These are phyloP conservation scores for Nasalis larvatus DNA, from an alignment of 2,113 vertebrate genomes.

Conservation along the genomic window DNA sequence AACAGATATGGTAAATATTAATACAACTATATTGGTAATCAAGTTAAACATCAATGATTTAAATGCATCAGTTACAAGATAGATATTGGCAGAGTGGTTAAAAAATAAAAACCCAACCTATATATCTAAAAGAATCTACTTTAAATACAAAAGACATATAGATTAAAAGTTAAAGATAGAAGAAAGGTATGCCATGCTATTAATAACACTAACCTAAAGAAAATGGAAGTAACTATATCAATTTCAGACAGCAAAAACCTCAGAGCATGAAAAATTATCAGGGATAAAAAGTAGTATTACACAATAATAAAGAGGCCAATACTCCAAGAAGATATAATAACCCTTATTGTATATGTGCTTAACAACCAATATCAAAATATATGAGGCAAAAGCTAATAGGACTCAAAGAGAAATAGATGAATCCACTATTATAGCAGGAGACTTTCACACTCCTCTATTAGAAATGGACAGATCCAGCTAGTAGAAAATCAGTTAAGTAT, in stretches of 20 bases:
- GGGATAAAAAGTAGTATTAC: not conserved
- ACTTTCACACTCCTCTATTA: not conserved
- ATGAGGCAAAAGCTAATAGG: not conserved
- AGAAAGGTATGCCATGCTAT: not conserved
- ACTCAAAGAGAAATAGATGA: not conserved
- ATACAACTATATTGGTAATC: not conserved
- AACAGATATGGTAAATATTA: not conserved
- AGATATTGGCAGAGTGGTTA: not conserved
- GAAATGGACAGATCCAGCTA: not conserved
- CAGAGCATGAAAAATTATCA: not conserved
- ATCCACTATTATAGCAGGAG: not conserved
- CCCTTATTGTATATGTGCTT: not conserved
- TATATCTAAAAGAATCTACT: not conserved
- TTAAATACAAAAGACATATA: not conserved
- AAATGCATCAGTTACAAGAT: not conserved
- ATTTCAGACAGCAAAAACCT: not conserved
- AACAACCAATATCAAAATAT: not conserved
- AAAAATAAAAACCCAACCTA: not conserved
- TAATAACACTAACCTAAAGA: not conserved
- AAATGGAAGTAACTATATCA: not conserved
- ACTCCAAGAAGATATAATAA: not conserved
- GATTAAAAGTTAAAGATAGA: not conserved
- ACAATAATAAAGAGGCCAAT: not conserved
- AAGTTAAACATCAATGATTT: not conserved
- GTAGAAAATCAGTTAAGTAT: not conserved